Evolutionary conservation across 2,888 invertebrate genomes (phyloP), one percentile per base, ranked within the genome.

Genomic region (Sthenelais limicola): DNA sequence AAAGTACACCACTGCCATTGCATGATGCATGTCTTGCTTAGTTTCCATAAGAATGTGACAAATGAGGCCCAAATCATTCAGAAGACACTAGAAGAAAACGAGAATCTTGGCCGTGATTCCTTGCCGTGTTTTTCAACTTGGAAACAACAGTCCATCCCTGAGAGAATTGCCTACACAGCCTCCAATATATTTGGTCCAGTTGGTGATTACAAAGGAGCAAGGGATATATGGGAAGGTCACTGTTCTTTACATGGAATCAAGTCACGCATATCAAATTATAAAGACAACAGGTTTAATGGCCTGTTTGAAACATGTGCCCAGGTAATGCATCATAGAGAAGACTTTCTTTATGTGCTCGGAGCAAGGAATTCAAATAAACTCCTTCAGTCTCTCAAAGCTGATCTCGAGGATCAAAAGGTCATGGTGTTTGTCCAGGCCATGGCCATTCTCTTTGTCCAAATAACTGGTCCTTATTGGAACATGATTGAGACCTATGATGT

Each of bases 281-380:
- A 66, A 26, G 66, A 66, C 43, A 66, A 66, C 43, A 66, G 66
- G 24, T 66, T 66, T 21, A 66, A 66, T 35, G 35, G 66, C 3
- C 9, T 66, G 4, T 66, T 66, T 66, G 66, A n/a, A 35, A 28
- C 38, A 5, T 66, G 38, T 24, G 66, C 66, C 28, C 38, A 66
- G 43, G 43, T 66, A 1, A 26, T 66, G 18, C 38, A 66, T 28
- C 66, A 66, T 26, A n/a, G 66, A 5, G 26, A 66, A 4, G 66
- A 66, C 38, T 21, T 66, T 18, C 38, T 66, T 3, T n/a, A 66
- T 1, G 21, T 66, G 1, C 43, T 66, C 24, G 26, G 26, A 12
- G 9, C 66, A 12, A 7, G 24, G 3, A 21, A n/a, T 7, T 43
- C 66, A 26, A 66, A 66, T 24, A 4, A n/a, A 3, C 24, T 43